Evolutionary conservation across 2,888 invertebrate genomes (phyloP), one percentile per base, ranked within the genome.

Genomic region (Sesamia inferens): DNA sequence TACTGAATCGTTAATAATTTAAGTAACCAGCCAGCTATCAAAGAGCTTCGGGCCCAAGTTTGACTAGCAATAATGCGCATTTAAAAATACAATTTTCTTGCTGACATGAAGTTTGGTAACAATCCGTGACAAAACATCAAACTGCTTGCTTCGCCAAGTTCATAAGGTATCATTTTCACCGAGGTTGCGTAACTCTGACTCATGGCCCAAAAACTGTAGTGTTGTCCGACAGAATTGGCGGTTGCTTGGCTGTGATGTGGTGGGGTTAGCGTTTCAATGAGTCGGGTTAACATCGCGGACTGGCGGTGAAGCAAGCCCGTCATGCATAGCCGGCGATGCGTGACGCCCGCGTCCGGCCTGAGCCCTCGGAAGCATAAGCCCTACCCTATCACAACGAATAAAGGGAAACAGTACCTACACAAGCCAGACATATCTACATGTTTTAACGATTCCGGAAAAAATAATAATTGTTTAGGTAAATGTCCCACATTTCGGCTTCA

Each of bases 261-360:
- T 80, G 77, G 85, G 82, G 87, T 76, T 68, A 76, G 72, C 73
- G 77, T 87, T 87, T 77, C 68, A 87, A 88, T 86, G 82, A 85
- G 88, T 80, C 90, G 83, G 81, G 80, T 82, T 86, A 78, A 76
- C 73, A 74, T 75, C 79, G 82, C 80, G 61, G 68, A 54, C 76
- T 78, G 79, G 71, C 74, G 85, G 92, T 94, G 94, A 92, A 90
- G 94, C 93, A 94, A 94, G 91, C 89, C 78, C 93, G 95, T 93
- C 94, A 94, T 91, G 95, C 92, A 88, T 89, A 90, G 90, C 84
- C 92, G 90, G 87, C 93, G 92, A 89, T 86, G 94, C 96, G 93
- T 95, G 94, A 94, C 95, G 91, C 85, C 85, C 77, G 91, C 94
- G 93, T 95, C 95, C 95, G 94, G 92, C 87, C 85, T 74, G 87